Evolutionary conservation across 1,140 invertebrate genomes (phyloP).

Genomic region (Atta cephalotes): DNA sequence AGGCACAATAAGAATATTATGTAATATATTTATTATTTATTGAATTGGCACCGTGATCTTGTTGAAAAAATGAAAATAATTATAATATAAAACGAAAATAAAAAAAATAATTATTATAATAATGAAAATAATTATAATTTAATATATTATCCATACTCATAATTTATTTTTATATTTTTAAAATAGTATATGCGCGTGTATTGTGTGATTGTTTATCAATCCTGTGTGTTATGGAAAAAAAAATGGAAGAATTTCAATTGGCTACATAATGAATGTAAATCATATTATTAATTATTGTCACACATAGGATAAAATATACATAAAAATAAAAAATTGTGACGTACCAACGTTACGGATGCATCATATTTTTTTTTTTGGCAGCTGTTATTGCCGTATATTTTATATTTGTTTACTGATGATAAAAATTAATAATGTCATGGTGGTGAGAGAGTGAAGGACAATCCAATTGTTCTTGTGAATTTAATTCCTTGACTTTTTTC

Average conservation of each 20-base stretch:
- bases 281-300: conserved; percentile 7
- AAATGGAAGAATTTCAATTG: not conserved
- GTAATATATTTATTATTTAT: no score
- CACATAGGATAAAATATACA: not conserved
- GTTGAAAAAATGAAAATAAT: not conserved
- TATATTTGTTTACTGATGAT: not conserved
- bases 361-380: conserved; percentile 18
- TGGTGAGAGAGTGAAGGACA: conserved; percentile 6
- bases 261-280: not conserved
- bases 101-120: not conserved
- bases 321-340: no score
- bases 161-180: not conserved
- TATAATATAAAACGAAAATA: no score
- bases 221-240: not conserved
- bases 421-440: conserved; percentile 45
- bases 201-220: not conserved
- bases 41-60: not conserved
- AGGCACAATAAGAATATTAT: no score
- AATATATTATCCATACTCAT: not conserved
- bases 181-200: not conserved
- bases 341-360: not conserved
- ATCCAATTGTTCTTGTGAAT: conserved; percentile 12
- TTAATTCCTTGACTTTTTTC: not conserved
- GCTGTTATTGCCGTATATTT: not conserved
- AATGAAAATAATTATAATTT: no score